Evolutionary conservation across 2,888 invertebrate species (phyloP), one percentile per base, ranked within the genome.

Genomic region (Machimus rusticus): DNA sequence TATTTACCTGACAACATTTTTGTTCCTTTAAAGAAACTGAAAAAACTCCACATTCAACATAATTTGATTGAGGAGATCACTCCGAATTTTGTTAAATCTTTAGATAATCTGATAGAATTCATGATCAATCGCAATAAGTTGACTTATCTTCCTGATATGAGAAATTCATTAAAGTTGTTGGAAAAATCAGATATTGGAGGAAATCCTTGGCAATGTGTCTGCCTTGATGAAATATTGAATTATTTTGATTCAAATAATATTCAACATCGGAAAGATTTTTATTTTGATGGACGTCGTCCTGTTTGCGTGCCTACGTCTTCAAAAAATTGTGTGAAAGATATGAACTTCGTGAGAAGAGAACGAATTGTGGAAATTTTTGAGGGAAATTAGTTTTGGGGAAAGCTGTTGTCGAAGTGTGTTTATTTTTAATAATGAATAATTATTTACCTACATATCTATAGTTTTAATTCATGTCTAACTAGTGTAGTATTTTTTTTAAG

Each of bases 191-290:
- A 91, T 1, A 89, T 92, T 3, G 92, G 92, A 81, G 92, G 91
- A 1, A 92, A 92, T 89, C 92, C 92, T 0, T 92, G 92, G 92
- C 92, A 92, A 86, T 76, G 76, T 16, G 37, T n/a, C 3, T 76
- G 76, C 14, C 28, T 76, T 0, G 76, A 76, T 76, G 76, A 76
- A 39, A 19, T 76, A 3, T 14, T 76, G 4, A n/a, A n/a, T 16
- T 76, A 37, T 5, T 76, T 76, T n/a, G 76, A 2, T 9, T 34
- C 76, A n/a, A 76, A 34, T 8, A 76, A 76, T 37, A 76, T 76
- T 76, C n/a, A 76, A 34, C 31, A 76, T 16, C 76, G 37, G n/a
- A 76, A 76, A 34, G 14, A 31, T 5, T 34, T 28, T 76, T 76
- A 76, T 39, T 76, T 76, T n/a, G 76, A 76, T 14, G 76, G 76